phyloP scores from a whole-genome alignment of 2,888 invertebrate genomes.

The Mesoligia furuncula region DNA sequence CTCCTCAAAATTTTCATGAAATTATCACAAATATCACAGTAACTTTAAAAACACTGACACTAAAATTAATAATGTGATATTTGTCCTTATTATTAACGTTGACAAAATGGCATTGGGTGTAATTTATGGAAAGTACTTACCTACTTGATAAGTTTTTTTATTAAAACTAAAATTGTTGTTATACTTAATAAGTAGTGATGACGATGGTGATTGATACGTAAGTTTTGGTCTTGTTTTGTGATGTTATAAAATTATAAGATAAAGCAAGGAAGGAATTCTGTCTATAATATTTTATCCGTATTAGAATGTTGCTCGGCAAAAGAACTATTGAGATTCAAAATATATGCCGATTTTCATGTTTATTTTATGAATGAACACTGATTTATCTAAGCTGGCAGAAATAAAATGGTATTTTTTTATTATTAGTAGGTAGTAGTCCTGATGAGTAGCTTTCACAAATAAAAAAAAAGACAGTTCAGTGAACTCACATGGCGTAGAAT shows the following conservation, averaged over 20 bases:
- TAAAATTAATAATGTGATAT: slow-evolving; percentile 42
- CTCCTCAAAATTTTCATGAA: neutral
- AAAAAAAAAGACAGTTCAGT: neutral
- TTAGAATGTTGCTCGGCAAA: neutral
- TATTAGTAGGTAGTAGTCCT: neutral
- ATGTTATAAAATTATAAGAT: slow-evolving; percentile 22
- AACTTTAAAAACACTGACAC: slow-evolving; percentile 13
- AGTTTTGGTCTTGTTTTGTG: slow-evolving; percentile 11
- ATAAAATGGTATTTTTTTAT: neutral
- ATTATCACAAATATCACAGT: slow-evolving; percentile 7
- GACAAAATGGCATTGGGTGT: slow-evolving; percentile 20
- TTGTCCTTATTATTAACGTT: slow-evolving; percentile 1
- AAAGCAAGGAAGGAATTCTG: neutral
- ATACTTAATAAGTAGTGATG: neutral
- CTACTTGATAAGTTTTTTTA: slow-evolving; percentile 2
- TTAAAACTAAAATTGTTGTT: neutral
- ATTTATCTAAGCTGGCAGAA: neutral
- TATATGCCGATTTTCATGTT: neutral
- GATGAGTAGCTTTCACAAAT: neutral
- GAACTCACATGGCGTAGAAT: neutral
- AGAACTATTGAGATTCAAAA: neutral
- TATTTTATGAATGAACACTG: neutral
- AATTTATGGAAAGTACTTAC: slow-evolving; percentile 8
- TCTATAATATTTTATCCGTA: neutral
- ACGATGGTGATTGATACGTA: neutral